These are phyloP conservation scores for Prunella himalayana DNA, from an alignment of 2,113 vertebrate species.

Conservation along the genomic window DNA sequence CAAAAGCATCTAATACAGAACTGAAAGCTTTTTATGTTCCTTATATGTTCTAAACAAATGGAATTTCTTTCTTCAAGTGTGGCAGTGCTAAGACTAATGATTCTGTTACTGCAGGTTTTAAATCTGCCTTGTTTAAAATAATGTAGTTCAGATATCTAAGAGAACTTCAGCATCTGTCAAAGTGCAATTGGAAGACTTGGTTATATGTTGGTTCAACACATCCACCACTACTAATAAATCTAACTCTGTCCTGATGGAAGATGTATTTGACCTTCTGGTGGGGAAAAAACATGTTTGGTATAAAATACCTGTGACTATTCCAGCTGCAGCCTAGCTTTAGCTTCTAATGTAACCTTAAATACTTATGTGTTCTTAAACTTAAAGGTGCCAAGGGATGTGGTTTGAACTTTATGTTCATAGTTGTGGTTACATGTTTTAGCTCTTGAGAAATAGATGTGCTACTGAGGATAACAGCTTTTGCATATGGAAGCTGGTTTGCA, in stretches of 20 bases:
- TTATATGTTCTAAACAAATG: not conserved
- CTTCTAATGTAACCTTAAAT: not conserved
- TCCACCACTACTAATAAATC: not conserved
- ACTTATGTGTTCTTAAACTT: not conserved
- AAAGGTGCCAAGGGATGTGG: not conserved
- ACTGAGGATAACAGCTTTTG: not conserved
- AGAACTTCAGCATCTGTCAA: not conserved
- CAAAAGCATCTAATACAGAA: not conserved
- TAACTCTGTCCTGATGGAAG: not conserved
- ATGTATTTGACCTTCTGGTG: not conserved
- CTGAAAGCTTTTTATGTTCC: not conserved
- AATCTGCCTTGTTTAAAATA: not conserved
- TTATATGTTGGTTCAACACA: not conserved
- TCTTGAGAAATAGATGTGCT: not conserved
- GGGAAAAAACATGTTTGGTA: not conserved
- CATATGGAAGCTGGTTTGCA: not conserved
- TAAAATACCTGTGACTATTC: not conserved
- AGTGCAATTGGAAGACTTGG: not conserved
- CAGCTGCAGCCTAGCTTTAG: not conserved
- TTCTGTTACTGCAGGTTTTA: not conserved
- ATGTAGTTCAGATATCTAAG: not conserved
- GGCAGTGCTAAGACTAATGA: not conserved
- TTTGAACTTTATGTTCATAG: not conserved
- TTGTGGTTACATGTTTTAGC: not conserved
- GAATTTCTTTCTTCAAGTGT: not conserved